These are phyloP conservation scores for Syrphus vitripennis DNA, from an alignment of 2,888 invertebrate species.

Conservation along the genomic window DNA sequence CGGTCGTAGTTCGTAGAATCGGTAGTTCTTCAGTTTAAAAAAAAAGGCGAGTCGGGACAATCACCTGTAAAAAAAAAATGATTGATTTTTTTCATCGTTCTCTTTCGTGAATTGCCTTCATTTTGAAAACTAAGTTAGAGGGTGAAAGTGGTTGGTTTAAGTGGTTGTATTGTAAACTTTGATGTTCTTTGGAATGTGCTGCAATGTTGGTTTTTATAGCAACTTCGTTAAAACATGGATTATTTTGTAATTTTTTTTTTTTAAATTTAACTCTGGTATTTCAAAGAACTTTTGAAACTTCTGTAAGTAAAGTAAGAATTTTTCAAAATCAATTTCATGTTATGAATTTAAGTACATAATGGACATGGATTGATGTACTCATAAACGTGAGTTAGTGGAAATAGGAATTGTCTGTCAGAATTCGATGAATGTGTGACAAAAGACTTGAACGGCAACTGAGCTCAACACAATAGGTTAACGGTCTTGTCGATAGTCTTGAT, in stretches of 20 bases:
- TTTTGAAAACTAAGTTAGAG: conserved; percentile 41
- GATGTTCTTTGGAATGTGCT: background rate
- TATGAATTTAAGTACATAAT: background rate
- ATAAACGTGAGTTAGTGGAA: too few species aligned
- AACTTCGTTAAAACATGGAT: background rate
- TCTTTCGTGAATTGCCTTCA: background rate
- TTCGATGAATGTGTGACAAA: too few species aligned
- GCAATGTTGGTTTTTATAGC: background rate
- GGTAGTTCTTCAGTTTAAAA: background rate
- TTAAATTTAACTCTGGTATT: background rate
- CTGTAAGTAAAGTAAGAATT: background rate
- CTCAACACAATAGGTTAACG: too few species aligned
- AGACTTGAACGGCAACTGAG: too few species aligned
- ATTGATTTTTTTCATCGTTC: conserved; percentile 52
- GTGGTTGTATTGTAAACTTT: conserved; percentile 31
- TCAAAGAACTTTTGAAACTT: background rate
- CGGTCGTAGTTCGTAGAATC: background rate
- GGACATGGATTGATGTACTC: too few species aligned
- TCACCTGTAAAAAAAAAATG: conserved; percentile 52
- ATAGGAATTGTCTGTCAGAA: too few species aligned
- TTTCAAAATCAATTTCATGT: background rate
- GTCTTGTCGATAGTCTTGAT: too few species aligned
- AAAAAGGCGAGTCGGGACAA: background rate
- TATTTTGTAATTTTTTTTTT: background rate
- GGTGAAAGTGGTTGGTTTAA: conserved; percentile 22